A percentile compares a stretch with the other conserved stretches of the same genome.
phyloP scores from a whole-genome alignment of 2,113 vertebrate genomes.

The Vimba vimba region DNA sequence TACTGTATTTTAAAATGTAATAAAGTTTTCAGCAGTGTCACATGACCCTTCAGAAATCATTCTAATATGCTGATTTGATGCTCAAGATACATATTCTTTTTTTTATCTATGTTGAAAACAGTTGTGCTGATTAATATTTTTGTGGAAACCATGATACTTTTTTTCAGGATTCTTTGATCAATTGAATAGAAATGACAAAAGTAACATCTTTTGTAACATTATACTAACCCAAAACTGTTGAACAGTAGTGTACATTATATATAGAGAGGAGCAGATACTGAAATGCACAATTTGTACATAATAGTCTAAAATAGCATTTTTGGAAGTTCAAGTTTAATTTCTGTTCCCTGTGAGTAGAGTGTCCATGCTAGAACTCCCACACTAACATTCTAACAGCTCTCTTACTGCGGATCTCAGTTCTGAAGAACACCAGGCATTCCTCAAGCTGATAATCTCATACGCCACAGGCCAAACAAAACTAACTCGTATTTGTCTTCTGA shows the following conservation, averaged over 20 bases:
- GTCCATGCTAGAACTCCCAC: slow-evolving; percentile 11
- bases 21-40: not conserved
- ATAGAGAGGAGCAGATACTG: not conserved
- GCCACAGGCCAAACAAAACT: slow-evolving; percentile 51
- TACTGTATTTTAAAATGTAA: too few relatives aligned
- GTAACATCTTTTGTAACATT: not conserved
- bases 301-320: slow-evolving; percentile 7
- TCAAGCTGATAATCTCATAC: slow-evolving; percentile 49
- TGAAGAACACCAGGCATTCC: slow-evolving; percentile 53
- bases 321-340: not conserved
- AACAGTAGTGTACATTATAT: not conserved
- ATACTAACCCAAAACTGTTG: not conserved
- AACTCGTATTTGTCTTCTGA: slow-evolving; percentile 35
- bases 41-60: not conserved
- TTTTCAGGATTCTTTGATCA: not conserved
- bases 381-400: slow-evolving; percentile 35
- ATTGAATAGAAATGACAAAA: not conserved
- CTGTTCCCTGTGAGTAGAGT: not conserved
- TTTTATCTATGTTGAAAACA: not conserved
- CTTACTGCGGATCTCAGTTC: slow-evolving; percentile 7
- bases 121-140: not conserved
- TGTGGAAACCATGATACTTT: too few relatives aligned
- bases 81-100: not conserved
- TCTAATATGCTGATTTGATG: not conserved
- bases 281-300: not conserved